Percentiles rank a stretch among this genome's conserved stretches.
These are phyloP conservation scores for Hypena proboscidalis DNA, from an alignment of 2,888 invertebrate species.

Conservation along the genomic window DNA sequence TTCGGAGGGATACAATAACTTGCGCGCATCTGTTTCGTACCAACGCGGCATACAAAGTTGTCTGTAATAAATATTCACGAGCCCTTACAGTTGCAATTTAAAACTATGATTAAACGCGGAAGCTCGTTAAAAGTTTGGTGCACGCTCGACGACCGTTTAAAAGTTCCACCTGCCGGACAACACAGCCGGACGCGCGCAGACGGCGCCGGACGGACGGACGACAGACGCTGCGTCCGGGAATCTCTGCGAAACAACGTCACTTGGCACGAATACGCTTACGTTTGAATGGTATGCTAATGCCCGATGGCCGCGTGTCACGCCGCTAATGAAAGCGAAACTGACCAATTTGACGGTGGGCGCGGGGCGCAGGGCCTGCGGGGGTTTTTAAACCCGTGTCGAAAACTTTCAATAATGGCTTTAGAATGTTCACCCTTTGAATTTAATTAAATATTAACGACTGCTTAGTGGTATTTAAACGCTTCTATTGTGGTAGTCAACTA, in stretches of 20 bases:
- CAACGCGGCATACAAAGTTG: conserved; percentile 7
- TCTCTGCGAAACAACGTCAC: conserved; percentile 27
- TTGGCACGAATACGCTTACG: conserved; percentile 28
- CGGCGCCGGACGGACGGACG: conserved; percentile 13
- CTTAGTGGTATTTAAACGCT: neutral
- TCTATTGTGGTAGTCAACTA: neutral
- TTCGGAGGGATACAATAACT: conserved; percentile 4
- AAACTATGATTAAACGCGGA: conserved; percentile 45
- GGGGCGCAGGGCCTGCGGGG: conserved; percentile 26
- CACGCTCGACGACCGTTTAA: conserved; percentile 34
- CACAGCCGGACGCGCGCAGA: conserved; percentile 13
- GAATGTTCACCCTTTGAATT: conserved; percentile 30
- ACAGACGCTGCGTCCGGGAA: conserved; percentile 11
- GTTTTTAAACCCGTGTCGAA: conserved; percentile 23
- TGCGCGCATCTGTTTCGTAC: conserved; percentile 6
- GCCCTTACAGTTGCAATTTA: conserved; percentile 27
- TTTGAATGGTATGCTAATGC: conserved; percentile 36
- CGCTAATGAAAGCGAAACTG: conserved; percentile 33
- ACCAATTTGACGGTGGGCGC: conserved; percentile 28
- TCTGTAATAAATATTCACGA: conserved; percentile 10
- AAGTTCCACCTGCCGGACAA: conserved; percentile 37
- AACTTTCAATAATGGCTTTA: conserved; percentile 36
- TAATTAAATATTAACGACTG: conserved; percentile 13
- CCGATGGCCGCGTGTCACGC: conserved; percentile 18
- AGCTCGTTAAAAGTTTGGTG: conserved; percentile 43